These are phyloP conservation scores for Acanthosepion esculentum DNA, from an alignment of 2,888 invertebrate species.

Conservation along the genomic window DNA sequence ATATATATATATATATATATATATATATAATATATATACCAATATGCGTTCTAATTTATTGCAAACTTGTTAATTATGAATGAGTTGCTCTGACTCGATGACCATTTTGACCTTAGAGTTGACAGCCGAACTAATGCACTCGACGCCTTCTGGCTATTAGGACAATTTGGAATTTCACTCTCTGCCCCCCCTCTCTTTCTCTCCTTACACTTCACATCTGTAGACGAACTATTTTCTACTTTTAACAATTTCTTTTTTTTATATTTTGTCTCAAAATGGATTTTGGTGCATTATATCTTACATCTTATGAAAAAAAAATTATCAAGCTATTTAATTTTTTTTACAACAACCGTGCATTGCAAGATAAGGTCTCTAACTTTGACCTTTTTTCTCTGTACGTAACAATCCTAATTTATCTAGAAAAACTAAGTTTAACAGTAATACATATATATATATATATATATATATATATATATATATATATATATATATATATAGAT, in stretches of 20 bases:
- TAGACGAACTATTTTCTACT: background rate
- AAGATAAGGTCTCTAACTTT: background rate
- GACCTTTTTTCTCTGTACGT: background rate
- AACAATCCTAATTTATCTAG: background rate
- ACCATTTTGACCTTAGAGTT: background rate
- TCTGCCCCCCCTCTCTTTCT: background rate
- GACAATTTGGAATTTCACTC: background rate
- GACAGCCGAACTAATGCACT: slow-evolving; percentile 23
- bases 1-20: slow-evolving; percentile 6
- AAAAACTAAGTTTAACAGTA: background rate
- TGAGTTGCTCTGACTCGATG: background rate
- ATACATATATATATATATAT: background rate
- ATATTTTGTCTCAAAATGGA: background rate
- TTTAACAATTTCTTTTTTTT: background rate
- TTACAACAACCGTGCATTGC: background rate
- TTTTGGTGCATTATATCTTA: background rate
- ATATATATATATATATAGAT: no score
- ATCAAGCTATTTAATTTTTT: background rate
- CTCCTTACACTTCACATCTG: background rate
- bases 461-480: background rate
- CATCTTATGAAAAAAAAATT: background rate
- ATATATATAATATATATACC: background rate
- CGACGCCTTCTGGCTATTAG: slow-evolving; percentile 33
- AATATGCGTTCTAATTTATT: background rate
- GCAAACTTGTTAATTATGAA: slow-evolving; percentile 8